Evolutionary conservation across 2,797 vertebrate species (phyloP), one percentile per base, ranked within the genome.

Genomic region (Sebastes cheni): DNA sequence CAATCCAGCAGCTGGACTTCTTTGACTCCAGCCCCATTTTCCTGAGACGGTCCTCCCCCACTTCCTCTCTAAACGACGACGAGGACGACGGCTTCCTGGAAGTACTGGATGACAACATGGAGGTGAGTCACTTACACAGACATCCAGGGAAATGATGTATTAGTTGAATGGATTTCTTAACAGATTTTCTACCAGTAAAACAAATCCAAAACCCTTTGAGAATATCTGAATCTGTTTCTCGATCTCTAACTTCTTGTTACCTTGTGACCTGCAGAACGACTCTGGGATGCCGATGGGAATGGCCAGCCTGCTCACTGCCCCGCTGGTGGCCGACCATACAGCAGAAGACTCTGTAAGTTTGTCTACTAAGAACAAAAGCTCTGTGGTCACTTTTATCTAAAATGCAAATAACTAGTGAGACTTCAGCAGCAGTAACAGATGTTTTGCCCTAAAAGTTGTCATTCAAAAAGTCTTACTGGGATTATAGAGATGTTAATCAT

Each of bases 81-180:
- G 97, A 96, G 0, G 96, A 99, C 0, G 98, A 99, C 25, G 97
- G 97, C 32, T 98, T 99, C 81, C 92, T 97, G 81, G 97, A 97
- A 0, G 93, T 96, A 6, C 87, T 97, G 11, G 97, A 98, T 14
- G 97, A 97, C 79, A 92, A 96, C 72, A 90, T 96, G 32, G 81
- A 95, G 93, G 95, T 93, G 55, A 79, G 83, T 30, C 34, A 2
- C 20, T 23, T 29, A 11, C 11, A 9, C 20, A 8, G 7, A 18
- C 6, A 2, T 56, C 22, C 6, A 3, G 6, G 1, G 2, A 18
- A 9, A 25, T 16, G 0, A 16, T 39, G 10, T 22, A 18, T 32
- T 30, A 5, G 6, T 23, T 34, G 2, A n/a, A 65, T 25, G 30
- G 29, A 14, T 36, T 54, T 54, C 22, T 13, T 22, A 4, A 55